Evolutionary conservation across 2,888 invertebrate species (phyloP), one percentile per base, ranked within the genome.

Genomic region (Synergus gifuensis): DNA sequence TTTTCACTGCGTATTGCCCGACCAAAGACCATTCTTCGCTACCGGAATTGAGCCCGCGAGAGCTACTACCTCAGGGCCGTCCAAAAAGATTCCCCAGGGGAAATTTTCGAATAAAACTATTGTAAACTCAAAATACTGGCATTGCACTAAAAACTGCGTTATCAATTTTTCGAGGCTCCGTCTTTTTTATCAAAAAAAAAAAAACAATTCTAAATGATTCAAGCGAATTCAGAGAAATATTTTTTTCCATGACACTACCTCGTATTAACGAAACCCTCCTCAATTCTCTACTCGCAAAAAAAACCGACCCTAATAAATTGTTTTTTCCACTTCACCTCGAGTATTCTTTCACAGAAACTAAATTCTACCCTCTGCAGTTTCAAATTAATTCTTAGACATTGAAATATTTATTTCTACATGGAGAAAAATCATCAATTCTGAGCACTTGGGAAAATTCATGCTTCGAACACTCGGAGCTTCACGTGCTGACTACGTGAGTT

Each of bases 11-110:
- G 64, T 78, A 76, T 76, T 76, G 62, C 81, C 44, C 79, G 18
- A 79, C 49, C 78, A 64, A 46, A 36, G 77, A 77, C 83, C 85
- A 84, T 85, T 84, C 85, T 81, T 78, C 64, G 84, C 87, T 87
- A 86, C 87, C 83, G 86, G 88, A 87, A 87, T 86, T 85, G 85
- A 84, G 79, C 84, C 79, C 77, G 66, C 44, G 76, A 69, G 67
- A 54, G 46, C 46, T 76, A 78, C 58, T 49, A 66, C 82, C 77
- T 44, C 79, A 58, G n/a, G 76, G 58, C 69, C 78, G 80, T 82
- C 69, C 49, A 36, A 36, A 36, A 36, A 36, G 36, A 36, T 4
- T 36, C 36, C 36, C 36, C 36, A 36, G 36, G 36, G 5, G 4
- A 36, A 36, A 36, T 36, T 36, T 36, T 36, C 3, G 36, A 36